Evolutionary conservation across 2,888 invertebrate genomes (phyloP), one percentile per base, ranked within the genome.

Genomic region (Catocala nupta): DNA sequence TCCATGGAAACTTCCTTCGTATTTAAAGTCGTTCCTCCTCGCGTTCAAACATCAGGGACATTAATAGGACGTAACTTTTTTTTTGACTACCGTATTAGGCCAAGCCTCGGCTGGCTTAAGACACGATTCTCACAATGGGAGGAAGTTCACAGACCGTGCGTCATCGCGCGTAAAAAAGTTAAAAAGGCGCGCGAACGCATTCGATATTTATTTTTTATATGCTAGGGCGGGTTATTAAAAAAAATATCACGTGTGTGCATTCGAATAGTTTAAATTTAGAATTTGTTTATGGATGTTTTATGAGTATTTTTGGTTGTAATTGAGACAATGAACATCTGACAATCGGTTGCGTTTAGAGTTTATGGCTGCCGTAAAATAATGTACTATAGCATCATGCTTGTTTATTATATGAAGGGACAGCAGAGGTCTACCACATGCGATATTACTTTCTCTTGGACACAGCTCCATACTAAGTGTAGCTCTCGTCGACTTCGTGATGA

Each of bases 91-190:
- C 75, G 75, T 78, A 78, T 78, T 75, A 70, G 75, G 70, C 59
- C 50, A 55, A 71, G 59, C 71, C 63, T 52, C 65, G 65, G 65
- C 69, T 64, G 69, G 65, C 73, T 75, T 70, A 73, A 73, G 79
- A 78, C 81, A 77, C 77, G 79, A 82, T 89, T 90, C 89, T 88
- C 90, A 93, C 93, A 93, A 93, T 92, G 92, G 90, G 77, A 93
- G 92, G 93, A 93, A 93, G 93, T 92, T 89, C 90, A 88, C 90
- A 90, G 87, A 86, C 86, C 81, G 89, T 92, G 93, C 92, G 91
- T 93, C 92, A 93, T 90, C 84, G 78, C 70, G 72, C 67, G 70
- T 75, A 70, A 63, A 73, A 75, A 85, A 87, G 84, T 78, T 76
- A 82, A 84, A 87, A 75, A 68, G 70, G 70, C 78, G 70, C 71